Evolutionary conservation across 1,140 invertebrate genomes (phyloP).

Genomic region (Nephotettix cincticeps): DNA sequence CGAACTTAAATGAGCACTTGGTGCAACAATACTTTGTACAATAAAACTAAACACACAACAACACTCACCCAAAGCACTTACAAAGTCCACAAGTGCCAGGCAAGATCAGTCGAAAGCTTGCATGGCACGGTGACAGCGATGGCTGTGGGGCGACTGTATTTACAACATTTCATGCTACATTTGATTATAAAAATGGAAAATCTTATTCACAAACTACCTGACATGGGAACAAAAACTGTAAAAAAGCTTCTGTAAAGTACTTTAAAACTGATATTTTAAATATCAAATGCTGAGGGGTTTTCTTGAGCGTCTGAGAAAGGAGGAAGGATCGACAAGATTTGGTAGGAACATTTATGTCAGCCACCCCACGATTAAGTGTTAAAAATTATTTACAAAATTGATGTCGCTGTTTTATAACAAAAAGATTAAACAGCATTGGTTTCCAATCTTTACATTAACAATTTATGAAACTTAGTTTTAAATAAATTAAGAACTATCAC

Average conservation of each 20-base stretch:
- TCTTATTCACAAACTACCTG: too few species aligned
- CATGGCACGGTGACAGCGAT: constrained; percentile 14
- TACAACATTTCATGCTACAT: neutral
- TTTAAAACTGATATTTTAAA: too few species aligned
- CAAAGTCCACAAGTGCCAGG: neutral
- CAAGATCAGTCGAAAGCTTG: neutral
- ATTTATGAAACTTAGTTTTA: constrained; percentile 10
- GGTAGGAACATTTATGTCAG: constrained; percentile 1
- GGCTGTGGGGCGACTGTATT: constrained; percentile 2
- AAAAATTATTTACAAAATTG: constrained; percentile 19
- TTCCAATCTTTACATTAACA: constrained; percentile 1
- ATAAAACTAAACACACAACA: neutral
- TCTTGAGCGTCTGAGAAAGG: too few species aligned
- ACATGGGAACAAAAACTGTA: too few species aligned
- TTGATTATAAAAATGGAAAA: neutral
- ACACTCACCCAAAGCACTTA: neutral
- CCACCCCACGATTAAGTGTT: constrained; percentile 15
- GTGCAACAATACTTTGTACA: constrained; percentile 16
- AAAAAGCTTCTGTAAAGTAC: too few species aligned
- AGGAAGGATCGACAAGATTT: neutral
- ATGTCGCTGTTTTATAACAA: neutral
- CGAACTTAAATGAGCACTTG: neutral
- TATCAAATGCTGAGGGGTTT: too few species aligned
- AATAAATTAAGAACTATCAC: constrained; percentile 19
- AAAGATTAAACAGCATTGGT: constrained; percentile 4